phyloP scores from a whole-genome alignment of 2,888 invertebrate species.

The Euspilapteryx auroguttella region DNA sequence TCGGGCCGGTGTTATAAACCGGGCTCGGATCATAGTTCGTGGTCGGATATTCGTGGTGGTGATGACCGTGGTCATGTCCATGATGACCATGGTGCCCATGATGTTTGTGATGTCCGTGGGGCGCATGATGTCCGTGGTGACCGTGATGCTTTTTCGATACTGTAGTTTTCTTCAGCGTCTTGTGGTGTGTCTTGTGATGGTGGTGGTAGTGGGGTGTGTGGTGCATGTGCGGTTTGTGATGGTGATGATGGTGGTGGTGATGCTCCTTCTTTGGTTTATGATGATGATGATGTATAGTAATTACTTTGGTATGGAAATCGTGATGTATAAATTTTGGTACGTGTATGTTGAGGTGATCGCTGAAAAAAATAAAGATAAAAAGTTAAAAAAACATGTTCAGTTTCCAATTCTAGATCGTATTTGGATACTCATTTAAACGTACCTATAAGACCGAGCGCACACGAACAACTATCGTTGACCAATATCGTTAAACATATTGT shows the following conservation, averaged over 20 bases:
- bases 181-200: conserved; percentile 36
- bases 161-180: conserved; percentile 14
- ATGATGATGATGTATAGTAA: conserved; percentile 59
- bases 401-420: background rate
- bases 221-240: conserved; percentile 19
- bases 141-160: conserved; percentile 19
- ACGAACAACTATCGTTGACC: no score
- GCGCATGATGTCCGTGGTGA: conserved; percentile 14
- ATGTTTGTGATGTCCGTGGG: conserved; percentile 12
- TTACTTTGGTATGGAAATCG: conserved; percentile 61
- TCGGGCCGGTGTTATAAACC: conserved; percentile 18
- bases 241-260: conserved; percentile 35
- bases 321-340: conserved; percentile 64
- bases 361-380: conserved; percentile 25
- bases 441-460: no score
- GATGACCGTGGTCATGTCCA: conserved; percentile 17
- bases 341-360: conserved; percentile 60
- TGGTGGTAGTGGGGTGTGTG: conserved; percentile 23
- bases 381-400: background rate
- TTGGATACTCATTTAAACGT: no score
- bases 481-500: no score
- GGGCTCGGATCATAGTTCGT: conserved; percentile 11
- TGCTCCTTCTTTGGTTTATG: conserved; percentile 50
- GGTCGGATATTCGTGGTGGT: conserved; percentile 13
- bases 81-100: conserved; percentile 12